Conservation (phyloP, 2,888 invertebrate genomes). For the Acanthosepion esculentum region DNA sequence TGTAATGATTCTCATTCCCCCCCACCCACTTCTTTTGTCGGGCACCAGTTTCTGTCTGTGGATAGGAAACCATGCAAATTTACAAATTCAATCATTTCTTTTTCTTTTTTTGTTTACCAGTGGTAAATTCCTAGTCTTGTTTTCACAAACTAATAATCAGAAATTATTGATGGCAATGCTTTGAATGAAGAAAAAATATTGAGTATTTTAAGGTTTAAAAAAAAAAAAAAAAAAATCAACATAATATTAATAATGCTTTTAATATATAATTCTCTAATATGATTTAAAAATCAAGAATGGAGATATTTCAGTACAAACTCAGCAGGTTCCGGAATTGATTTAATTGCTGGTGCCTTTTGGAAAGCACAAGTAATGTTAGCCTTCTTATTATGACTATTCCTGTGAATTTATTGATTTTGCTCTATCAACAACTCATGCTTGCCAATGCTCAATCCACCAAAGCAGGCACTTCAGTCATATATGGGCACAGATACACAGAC, state of each 20-base stretch:
- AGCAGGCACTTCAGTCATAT: too few species aligned
- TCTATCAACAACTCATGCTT: neutral
- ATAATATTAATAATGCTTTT: neutral
- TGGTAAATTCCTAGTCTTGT: neutral
- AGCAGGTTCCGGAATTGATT: constrained; percentile 1
- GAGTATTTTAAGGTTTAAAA: neutral
- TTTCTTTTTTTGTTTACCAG: neutral
- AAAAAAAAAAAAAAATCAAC: neutral
- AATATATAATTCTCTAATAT: neutral
- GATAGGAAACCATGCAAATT: neutral
- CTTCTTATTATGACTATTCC: neutral
- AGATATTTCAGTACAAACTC: neutral
- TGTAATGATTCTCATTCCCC: neutral
- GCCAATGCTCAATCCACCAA: neutral
- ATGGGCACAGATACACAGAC: neutral
- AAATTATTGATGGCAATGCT: neutral
- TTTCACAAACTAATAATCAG: neutral
- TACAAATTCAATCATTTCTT: neutral
- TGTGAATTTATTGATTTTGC: neutral
- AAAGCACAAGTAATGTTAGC: neutral
- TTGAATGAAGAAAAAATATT: neutral
- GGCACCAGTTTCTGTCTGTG: constrained; percentile 33
- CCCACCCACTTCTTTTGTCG: neutral
- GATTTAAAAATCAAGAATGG: neutral
- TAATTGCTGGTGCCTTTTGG: neutral